Percentiles rank a stretch among this genome's conserved stretches.
Conservation (phyloP, 2,113 vertebrate genomes). For the Taurulus bubalis region DNA sequence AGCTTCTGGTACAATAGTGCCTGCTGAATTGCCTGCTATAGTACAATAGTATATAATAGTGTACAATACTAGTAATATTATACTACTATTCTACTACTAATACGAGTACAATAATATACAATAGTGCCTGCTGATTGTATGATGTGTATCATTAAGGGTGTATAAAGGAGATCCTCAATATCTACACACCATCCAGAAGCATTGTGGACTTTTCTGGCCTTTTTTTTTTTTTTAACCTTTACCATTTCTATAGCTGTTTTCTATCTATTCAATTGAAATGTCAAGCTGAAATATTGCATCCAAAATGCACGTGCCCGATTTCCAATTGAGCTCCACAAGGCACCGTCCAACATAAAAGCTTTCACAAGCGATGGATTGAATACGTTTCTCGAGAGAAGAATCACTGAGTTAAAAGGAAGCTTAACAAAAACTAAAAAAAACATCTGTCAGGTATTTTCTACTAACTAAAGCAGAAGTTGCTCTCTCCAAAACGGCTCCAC, state of each 20-base stretch:
- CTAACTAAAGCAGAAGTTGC: neutral
- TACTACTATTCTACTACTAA: no score
- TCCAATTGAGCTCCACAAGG: slow-evolving; percentile 11
- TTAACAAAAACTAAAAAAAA: neutral
- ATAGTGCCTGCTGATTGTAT: no score
- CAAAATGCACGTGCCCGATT: neutral
- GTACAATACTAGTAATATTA: no score
- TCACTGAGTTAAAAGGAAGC: neutral
- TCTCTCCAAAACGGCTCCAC: neutral
- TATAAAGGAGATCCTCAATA: no score
- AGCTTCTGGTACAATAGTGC: neutral
- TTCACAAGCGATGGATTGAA: slow-evolving; percentile 1
- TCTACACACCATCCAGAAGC: neutral
- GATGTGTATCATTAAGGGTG: no score
- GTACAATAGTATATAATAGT: no score
- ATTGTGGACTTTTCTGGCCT: slow-evolving; percentile 12
- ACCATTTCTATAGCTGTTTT: slow-evolving; percentile 64
- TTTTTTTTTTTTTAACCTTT: slow-evolving; percentile 75
- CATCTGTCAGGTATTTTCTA: neutral
- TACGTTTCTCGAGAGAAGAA: neutral
- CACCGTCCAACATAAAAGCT: neutral
- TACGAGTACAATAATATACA: no score
- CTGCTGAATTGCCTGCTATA: no score
- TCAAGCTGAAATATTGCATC: slow-evolving; percentile 53
- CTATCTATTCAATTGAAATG: slow-evolving; percentile 73